A percentile compares a stretch with the other conserved stretches of the same genome.
Evolutionary conservation across 2,113 vertebrate species (phyloP).

Genomic region (Tupaia tana): DNA sequence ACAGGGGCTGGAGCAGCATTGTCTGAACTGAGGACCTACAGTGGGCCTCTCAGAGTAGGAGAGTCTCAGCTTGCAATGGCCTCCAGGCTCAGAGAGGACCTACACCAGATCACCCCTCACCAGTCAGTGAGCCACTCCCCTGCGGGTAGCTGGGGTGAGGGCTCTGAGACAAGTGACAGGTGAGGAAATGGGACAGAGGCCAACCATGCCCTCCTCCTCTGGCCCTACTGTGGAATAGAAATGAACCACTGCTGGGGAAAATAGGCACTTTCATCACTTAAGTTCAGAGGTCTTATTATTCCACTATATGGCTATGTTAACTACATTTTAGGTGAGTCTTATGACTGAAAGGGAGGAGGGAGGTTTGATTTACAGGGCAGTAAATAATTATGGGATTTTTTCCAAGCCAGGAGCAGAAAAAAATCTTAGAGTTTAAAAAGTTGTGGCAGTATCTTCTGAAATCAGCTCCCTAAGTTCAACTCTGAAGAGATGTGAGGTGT

Average conservation of each 20-base stretch:
- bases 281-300: background rate
- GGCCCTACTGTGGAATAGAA: background rate
- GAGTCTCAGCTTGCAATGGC: background rate
- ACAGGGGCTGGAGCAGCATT: background rate
- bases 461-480: background rate
- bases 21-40: background rate
- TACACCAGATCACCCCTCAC: background rate
- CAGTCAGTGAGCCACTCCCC: background rate
- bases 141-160: background rate
- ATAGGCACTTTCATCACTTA: background rate
- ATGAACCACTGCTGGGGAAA: background rate
- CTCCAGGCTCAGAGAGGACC: background rate
- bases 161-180: background rate
- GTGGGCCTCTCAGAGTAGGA: background rate
- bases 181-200: background rate
- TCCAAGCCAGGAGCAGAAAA: slow-evolving; percentile 6
- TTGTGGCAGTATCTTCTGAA: background rate
- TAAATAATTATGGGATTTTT: background rate
- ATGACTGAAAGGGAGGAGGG: background rate
- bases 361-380: background rate
- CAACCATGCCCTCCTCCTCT: background rate
- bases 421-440: slow-evolving; percentile 5
- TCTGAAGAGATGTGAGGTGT: background rate
- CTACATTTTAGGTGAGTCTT: slow-evolving; percentile 12
- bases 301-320: background rate